Percentiles rank a stretch among this genome's conserved stretches.
Evolutionary conservation across 2,797 vertebrate genomes (phyloP).

Genomic region (Parauchenoglanis ngamensis): DNA sequence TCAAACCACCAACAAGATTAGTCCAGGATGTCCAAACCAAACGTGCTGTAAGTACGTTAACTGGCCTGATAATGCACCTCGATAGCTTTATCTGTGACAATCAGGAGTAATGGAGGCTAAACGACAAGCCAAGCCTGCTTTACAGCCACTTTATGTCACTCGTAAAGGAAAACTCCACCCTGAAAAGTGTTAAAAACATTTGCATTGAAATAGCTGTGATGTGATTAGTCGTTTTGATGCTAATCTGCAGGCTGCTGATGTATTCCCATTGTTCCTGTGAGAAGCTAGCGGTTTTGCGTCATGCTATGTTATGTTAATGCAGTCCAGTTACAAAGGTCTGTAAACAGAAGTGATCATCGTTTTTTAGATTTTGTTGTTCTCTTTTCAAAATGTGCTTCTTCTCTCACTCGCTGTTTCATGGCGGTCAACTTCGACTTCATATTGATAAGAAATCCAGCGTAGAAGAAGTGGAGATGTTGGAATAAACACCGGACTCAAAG

Average conservation of each 20-base stretch:
- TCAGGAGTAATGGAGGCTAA: slow-evolving; percentile 34
- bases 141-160: background rate
- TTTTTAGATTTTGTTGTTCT: background rate
- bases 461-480: background rate
- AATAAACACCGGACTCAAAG: too few relatives aligned
- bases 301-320: too few relatives aligned
- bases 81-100: slow-evolving; percentile 33
- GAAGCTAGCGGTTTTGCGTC: too few relatives aligned
- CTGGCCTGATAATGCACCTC: slow-evolving; percentile 31
- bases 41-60: slow-evolving; percentile 24
- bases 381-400: background rate
- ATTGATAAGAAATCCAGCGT: background rate
- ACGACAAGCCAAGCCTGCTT: background rate
- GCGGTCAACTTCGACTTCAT: too few relatives aligned
- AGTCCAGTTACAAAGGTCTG: background rate
- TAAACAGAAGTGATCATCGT: background rate
- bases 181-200: background rate
- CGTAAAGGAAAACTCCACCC: background rate
- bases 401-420: background rate
- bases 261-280: background rate
- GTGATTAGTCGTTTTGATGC: slow-evolving; percentile 5
- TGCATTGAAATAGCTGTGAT: background rate
- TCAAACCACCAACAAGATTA: slow-evolving; percentile 44
- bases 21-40: slow-evolving; percentile 18
- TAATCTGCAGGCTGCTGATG: background rate